Evolutionary conservation across 2,797 vertebrate species (phyloP).

Genomic region (Chlorospingus semifuscus): DNA sequence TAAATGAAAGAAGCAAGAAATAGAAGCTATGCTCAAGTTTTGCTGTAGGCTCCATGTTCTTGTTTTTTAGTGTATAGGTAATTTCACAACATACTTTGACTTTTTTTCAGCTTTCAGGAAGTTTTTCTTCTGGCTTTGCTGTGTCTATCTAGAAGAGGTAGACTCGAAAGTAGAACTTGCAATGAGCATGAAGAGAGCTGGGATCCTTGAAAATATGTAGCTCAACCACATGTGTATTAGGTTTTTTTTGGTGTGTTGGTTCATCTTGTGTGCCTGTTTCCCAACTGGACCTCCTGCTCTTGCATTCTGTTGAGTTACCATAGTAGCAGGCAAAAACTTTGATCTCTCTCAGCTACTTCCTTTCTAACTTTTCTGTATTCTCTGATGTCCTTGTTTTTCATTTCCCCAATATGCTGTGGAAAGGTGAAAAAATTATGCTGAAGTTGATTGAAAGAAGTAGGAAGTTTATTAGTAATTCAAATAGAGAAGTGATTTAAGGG

Average conservation of each 20-base stretch:
- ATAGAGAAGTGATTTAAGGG: neutral
- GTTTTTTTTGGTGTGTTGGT: neutral
- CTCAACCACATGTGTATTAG: neutral
- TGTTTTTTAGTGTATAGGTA: neutral
- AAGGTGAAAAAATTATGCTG: neutral
- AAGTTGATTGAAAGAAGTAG: neutral
- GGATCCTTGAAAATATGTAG: neutral
- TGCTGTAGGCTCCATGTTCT: neutral
- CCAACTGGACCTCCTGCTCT: neutral
- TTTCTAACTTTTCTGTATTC: neutral
- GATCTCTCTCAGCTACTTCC: neutral
- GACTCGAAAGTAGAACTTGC: neutral
- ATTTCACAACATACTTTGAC: neutral
- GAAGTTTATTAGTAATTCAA: neutral
- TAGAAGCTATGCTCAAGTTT: neutral
- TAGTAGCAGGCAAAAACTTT: neutral
- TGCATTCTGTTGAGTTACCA: neutral
- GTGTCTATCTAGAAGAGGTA: neutral
- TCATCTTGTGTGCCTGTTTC: rapidly evolving
- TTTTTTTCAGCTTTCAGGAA: neutral
- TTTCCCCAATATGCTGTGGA: neutral
- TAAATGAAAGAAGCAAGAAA: neutral
- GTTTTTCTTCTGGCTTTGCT: neutral
- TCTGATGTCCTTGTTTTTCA: neutral
- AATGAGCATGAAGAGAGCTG: neutral